These are phyloP conservation scores for Monoplex corrugatus DNA, from an alignment of 2,888 invertebrate species.

Conservation along the genomic window DNA sequence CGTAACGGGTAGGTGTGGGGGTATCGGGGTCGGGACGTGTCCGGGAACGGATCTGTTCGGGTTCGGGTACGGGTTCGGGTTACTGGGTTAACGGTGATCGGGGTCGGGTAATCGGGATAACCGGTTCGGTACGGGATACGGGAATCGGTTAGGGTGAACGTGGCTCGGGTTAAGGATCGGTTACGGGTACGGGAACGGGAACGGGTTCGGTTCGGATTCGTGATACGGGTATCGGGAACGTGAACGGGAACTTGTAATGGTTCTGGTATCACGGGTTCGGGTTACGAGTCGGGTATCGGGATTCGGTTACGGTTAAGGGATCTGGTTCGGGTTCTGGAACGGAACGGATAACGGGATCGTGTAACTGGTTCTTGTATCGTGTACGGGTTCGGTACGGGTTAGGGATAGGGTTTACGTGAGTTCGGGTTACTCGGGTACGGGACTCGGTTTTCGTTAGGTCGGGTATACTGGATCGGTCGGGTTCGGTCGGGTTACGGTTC, in stretches of 20 bases:
- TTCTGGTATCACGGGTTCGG: constrained; percentile 40
- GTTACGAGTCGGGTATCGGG: constrained; percentile 42
- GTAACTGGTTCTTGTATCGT: too few species aligned
- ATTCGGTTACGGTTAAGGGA: constrained; percentile 48
- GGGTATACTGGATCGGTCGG: constrained; percentile 47
- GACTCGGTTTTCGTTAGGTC: constrained; percentile 21
- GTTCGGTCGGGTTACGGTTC: constrained; percentile 15
- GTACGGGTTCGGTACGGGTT: constrained; percentile 43
- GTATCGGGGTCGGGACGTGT: too few species aligned
- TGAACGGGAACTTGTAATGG: not conserved
- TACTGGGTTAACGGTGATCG: constrained; percentile 27
- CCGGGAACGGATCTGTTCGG: too few species aligned
- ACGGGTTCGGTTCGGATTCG: constrained; percentile 37
- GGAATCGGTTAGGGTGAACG: constrained; percentile 47
- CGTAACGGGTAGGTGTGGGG: too few species aligned
- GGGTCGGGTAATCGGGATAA: not conserved
- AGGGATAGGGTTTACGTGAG: constrained; percentile 39
- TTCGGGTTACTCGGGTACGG: constrained; percentile 12
- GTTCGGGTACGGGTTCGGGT: constrained; percentile 45
- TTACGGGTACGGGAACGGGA: constrained; percentile 55
- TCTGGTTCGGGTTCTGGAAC: constrained; percentile 54
- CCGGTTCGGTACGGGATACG: not conserved
- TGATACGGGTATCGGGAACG: too few species aligned
- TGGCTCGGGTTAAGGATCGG: constrained; percentile 49
- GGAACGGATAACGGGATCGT: too few species aligned